phyloP scores from a whole-genome alignment of 2,113 vertebrate species.

The Trichomycterus rosablanca region DNA sequence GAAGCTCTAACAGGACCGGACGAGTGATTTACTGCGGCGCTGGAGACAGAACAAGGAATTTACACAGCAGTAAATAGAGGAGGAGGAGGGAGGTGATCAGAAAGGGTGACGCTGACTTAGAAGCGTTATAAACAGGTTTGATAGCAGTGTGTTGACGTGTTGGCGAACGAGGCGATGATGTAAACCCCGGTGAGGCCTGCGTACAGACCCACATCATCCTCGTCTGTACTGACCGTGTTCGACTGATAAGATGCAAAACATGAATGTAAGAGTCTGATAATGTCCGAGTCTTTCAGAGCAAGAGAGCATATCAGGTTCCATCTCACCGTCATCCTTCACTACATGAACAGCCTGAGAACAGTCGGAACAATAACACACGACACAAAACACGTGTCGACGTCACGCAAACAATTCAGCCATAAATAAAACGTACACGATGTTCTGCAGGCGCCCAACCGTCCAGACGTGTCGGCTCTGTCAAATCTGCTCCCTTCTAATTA shows the following conservation, averaged over 20 bases:
- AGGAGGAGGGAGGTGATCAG: slow-evolving; percentile 72
- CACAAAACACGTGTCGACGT: neutral
- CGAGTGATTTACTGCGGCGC: slow-evolving; percentile 78
- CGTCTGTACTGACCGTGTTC: neutral
- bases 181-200: neutral
- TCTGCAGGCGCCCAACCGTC: no score
- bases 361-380: neutral
- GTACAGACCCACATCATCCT: no score
- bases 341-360: neutral
- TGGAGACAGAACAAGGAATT: slow-evolving; percentile 81
- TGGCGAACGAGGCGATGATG: slow-evolving; percentile 5
- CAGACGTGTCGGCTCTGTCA: no score
- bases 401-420: no score
- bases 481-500: neutral
- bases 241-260: slow-evolving; percentile 22
- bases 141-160: no score
- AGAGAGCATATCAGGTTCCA: neutral
- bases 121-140: no score
- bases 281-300: neutral
- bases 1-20: slow-evolving; percentile 84
- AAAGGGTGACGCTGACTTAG: no score
- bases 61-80: slow-evolving; percentile 78
- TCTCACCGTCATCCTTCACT: neutral
- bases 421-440: no score
- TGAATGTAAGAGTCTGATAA: slow-evolving; percentile 8